Base-by-base conservation (phyloP, 1,140 invertebrate genomes). In the Hydropsyche tenuis region DNA sequence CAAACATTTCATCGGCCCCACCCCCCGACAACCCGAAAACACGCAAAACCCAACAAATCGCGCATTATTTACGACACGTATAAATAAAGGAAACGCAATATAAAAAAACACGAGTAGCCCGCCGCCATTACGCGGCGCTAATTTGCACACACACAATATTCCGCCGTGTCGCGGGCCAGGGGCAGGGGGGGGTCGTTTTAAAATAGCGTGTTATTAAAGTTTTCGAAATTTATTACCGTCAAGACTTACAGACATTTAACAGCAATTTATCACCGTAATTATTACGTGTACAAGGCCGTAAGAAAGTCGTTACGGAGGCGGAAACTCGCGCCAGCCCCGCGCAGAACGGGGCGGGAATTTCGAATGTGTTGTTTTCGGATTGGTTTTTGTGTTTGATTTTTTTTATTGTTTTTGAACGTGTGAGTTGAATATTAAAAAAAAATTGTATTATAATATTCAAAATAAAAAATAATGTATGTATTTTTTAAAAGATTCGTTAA, bases 211-310 rank as follows among this genome's bases (percentile, higher is more conserved):
- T 68, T 68, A 68, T 68, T 68, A 68, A 68, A 68, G 65, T 68
- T 68, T 68, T 68, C 65, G 45, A 68, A 68, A 68, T 68, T 68
- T 68, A 68, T 68, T 68, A 68, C 65, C 65, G 65, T 45, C 65
- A 68, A 68, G 65, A 45, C 65, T 68, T 68, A 68, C 65, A 68
- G 65, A 68, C 65, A 48, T 68, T 68, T 68, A 68, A 48, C 65
- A 68, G 65, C 65, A 68, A 68, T 68, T 68, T 68, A 68, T 68
- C 65, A 68, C 65, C 65, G 65, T 68, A 68, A 68, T 68, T 68
- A 68, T 68, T 45, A 46, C 65, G 23, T 48, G 65, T 25, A 68
- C 65, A 68, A 68, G 65, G 65, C 42, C 65, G 65, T 46, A 68
- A 68, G 30, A 43, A 68, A 68, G 42, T 43, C 42, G 37, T 68